Conservation (phyloP, 23 tunicate genomes). For the Oikopleura dioica region DNA sequence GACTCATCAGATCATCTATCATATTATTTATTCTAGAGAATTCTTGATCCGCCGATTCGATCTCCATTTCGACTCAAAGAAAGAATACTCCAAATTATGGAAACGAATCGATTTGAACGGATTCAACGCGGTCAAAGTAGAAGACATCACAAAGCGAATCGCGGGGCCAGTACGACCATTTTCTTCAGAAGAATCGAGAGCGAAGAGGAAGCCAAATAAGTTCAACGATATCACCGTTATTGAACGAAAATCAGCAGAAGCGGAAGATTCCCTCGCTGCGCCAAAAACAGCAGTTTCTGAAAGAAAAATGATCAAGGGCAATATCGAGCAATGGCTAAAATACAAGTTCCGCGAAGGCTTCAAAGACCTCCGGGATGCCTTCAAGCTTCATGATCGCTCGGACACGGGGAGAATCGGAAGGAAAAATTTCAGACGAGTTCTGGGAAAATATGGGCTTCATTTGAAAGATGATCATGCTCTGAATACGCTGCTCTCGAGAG, state of each 20-base stretch:
- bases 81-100: neutral
- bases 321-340: conserved; percentile 80
- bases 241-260: too few relatives aligned
- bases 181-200: too few relatives aligned
- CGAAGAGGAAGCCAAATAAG: too few relatives aligned
- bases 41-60: neutral
- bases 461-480: conserved; percentile 69
- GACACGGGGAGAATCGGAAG: conserved; percentile 37
- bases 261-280: too few relatives aligned
- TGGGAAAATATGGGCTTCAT: conserved; percentile 54
- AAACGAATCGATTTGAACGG: neutral
- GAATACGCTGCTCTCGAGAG: conserved; percentile 58
- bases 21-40: too few relatives aligned
- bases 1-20: too few relatives aligned
- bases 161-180: neutral
- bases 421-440: conserved; percentile 50
- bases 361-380: conserved; percentile 39
- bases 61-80: neutral
- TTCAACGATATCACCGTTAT: too few relatives aligned
- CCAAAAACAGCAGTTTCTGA: too few relatives aligned
- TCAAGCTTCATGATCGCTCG: conserved; percentile 34
- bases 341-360: conserved; percentile 81
- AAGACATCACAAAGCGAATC: neutral
- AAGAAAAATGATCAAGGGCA: too few relatives aligned
- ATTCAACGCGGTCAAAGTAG: neutral